Evolutionary conservation across 1,140 invertebrate species (phyloP).

Genomic region (Pentalonia nigronervosa): DNA sequence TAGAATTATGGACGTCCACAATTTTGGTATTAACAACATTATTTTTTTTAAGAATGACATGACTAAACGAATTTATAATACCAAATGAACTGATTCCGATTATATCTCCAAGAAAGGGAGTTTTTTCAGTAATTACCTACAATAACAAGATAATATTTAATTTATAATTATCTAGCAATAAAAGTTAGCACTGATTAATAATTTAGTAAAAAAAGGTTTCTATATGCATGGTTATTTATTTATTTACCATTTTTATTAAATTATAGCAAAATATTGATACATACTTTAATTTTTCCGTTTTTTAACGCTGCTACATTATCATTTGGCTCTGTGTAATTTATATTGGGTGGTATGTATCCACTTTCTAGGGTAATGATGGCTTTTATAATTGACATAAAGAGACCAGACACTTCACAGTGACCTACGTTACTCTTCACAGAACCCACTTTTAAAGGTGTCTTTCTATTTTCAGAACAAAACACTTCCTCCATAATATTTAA

Average conservation of each 20-base stretch:
- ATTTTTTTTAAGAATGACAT: slow-evolving; percentile 66
- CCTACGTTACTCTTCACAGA: slow-evolving; percentile 81
- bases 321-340: slow-evolving; percentile 65
- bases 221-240: background rate
- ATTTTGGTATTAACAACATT: background rate
- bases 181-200: background rate
- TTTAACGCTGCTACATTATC: slow-evolving; percentile 71
- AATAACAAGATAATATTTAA: background rate
- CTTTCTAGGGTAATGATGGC: slow-evolving; percentile 69
- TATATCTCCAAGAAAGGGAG: slow-evolving; percentile 64
- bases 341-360: slow-evolving; percentile 71
- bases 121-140: slow-evolving; percentile 53
- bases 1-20: background rate
- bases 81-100: slow-evolving; percentile 72
- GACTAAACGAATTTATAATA: slow-evolving; percentile 71
- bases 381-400: slow-evolving; percentile 70
- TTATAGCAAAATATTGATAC: background rate
- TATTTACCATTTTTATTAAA: background rate
- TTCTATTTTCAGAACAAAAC: slow-evolving; percentile 61
- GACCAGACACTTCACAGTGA: slow-evolving; percentile 75
- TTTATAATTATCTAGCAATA: background rate
- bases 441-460: slow-evolving; percentile 73
- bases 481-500: slow-evolving; percentile 39
- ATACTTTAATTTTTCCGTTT: slow-evolving; percentile 82
- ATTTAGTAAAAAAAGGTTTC: background rate